These are phyloP conservation scores for Cettia cetti DNA, from an alignment of 2,113 vertebrate genomes.

Conservation along the genomic window DNA sequence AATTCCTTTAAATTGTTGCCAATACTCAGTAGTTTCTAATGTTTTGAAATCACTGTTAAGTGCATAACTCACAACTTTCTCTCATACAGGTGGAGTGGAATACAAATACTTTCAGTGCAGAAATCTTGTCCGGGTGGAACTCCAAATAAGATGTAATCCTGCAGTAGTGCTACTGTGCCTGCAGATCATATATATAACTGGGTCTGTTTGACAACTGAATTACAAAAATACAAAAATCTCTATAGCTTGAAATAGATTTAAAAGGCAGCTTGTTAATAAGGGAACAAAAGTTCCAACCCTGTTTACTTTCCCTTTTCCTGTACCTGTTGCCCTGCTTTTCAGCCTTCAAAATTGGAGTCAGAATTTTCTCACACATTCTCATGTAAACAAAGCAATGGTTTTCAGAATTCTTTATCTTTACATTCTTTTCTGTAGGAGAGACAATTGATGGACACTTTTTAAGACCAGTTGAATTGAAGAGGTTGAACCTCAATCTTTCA, in stretches of 20 bases:
- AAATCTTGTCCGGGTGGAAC: background rate
- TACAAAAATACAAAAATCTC: background rate
- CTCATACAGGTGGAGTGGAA: background rate
- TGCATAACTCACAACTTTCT: background rate
- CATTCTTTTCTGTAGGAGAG: too few species aligned
- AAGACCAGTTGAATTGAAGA: too few species aligned
- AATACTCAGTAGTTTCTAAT: background rate
- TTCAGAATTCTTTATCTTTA: too few species aligned
- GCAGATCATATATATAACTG: background rate
- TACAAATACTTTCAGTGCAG: background rate
- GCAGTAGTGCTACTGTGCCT: background rate
- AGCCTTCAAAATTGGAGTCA: too few species aligned
- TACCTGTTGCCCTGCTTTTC: too few species aligned
- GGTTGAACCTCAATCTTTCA: too few species aligned
- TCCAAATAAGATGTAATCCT: background rate
- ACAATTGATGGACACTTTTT: too few species aligned
- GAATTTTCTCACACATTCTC: too few species aligned
- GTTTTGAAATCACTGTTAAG: background rate
- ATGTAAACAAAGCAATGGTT: too few species aligned
- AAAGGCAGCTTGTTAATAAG: background rate
- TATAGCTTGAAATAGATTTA: background rate
- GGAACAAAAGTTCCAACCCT: background rate
- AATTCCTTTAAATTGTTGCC: background rate
- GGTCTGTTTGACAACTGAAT: background rate
- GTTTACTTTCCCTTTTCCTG: background rate